Percentiles rank a stretch among this genome's conserved stretches.
Evolutionary conservation across 2,113 vertebrate genomes (phyloP).

Genomic region (Girardinichthys multiradiatus): DNA sequence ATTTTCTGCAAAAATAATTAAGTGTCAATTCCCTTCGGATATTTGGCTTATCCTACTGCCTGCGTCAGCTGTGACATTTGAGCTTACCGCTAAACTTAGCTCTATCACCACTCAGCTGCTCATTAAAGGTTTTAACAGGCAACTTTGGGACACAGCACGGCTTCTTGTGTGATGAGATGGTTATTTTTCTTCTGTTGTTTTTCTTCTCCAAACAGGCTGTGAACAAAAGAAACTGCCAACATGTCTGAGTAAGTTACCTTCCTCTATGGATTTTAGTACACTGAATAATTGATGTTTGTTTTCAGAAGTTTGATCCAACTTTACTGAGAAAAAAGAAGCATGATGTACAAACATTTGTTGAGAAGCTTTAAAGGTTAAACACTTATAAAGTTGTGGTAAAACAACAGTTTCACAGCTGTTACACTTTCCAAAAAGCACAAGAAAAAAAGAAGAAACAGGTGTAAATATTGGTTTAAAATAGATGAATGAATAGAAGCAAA

Average conservation of each 20-base stretch:
- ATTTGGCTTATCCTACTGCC: conserved; percentile 42
- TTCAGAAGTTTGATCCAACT: neutral
- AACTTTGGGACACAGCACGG: conserved; percentile 7
- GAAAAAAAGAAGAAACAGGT: neutral
- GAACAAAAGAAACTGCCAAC: conserved; percentile 61
- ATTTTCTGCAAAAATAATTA: conserved; percentile 43
- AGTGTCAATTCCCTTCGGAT: conserved; percentile 54
- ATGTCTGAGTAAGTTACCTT: conserved; percentile 81
- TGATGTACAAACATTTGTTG: neutral
- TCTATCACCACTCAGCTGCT: conserved; percentile 31
- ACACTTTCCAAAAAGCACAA: too few relatives aligned
- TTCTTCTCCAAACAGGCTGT: conserved; percentile 41
- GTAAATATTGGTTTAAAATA: neutral
- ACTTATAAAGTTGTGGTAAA: neutral
- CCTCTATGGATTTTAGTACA: too few relatives aligned
- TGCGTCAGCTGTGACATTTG: conserved; percentile 51
- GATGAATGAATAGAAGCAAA: too few relatives aligned
- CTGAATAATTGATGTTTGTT: neutral
- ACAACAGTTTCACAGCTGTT: too few relatives aligned
- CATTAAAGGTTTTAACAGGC: conserved; percentile 27
- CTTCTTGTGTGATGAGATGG: neutral
- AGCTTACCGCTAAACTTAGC: conserved; percentile 67
- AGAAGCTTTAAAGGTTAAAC: neutral
- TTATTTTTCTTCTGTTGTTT: conserved; percentile 14
- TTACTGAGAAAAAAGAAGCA: neutral